phyloP scores from a whole-genome alignment of 2,113 vertebrate species.

The Pseudopodoces humilis region DNA sequence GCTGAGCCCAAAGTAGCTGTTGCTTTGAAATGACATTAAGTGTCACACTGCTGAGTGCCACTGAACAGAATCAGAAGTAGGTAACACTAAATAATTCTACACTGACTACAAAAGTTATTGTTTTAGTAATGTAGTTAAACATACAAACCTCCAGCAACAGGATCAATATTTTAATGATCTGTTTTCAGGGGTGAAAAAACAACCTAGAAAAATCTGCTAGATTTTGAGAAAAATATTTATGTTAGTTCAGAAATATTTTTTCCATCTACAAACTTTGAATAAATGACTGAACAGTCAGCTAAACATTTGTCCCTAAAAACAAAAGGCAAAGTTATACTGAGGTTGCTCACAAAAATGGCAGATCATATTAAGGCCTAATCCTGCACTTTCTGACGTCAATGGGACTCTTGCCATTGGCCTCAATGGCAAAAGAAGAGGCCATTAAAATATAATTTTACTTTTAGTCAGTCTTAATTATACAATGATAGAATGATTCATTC shows the following conservation, averaged over 20 bases:
- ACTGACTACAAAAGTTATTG: background rate
- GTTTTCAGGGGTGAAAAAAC: conserved; percentile 23
- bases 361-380: conserved; percentile 46
- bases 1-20: background rate
- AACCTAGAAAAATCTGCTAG: background rate
- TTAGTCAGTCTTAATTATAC: conserved; percentile 57
- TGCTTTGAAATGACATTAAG: background rate
- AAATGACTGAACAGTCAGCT: background rate
- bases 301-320: background rate
- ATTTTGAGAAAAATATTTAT: conserved; percentile 44
- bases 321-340: background rate
- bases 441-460: conserved; percentile 67
- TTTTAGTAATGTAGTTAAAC: background rate
- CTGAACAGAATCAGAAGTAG: background rate
- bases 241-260: background rate
- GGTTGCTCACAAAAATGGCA: conserved; percentile 11
- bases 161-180: conserved; percentile 22
- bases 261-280: background rate
- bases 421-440: background rate
- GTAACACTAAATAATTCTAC: background rate
- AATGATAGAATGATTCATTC: conserved; percentile 57
- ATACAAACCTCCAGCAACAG: background rate
- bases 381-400: conserved; percentile 57
- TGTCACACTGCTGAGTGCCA: rapidly evolving
- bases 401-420: background rate